Evolutionary conservation across 2,797 vertebrate genomes (phyloP).

Genomic region (Alca torda): DNA sequence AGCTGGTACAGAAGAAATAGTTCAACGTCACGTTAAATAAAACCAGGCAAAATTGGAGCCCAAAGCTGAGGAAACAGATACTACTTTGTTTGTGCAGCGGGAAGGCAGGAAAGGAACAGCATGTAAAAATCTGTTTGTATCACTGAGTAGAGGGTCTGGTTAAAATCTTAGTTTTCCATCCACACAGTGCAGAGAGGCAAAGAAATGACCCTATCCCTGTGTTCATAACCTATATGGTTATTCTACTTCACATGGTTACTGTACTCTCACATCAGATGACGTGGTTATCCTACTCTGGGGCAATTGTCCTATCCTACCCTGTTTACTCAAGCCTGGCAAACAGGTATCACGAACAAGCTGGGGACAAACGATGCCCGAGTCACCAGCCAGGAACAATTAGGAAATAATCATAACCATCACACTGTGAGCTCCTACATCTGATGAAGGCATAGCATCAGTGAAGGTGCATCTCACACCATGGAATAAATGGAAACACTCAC

Average conservation of each 20-base stretch:
- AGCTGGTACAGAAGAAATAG: background rate
- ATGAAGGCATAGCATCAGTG: background rate
- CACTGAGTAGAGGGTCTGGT: background rate
- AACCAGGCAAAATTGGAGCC: background rate
- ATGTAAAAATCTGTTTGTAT: background rate
- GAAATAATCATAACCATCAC: background rate
- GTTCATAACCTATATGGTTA: background rate
- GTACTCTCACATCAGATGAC: background rate
- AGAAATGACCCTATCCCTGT: background rate
- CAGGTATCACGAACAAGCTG: background rate
- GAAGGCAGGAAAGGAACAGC: background rate
- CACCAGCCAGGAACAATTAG: background rate
- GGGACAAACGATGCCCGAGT: background rate
- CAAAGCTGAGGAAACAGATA: background rate
- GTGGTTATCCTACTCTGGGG: fast-evolving
- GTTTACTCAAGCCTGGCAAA: background rate
- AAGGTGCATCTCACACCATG: background rate
- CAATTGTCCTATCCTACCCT: background rate
- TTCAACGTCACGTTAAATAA: background rate
- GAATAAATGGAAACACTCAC: background rate
- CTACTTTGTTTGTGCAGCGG: background rate
- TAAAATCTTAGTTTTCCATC: background rate
- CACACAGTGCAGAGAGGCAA: background rate
- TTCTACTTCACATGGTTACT: background rate
- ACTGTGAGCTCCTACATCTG: background rate